These are phyloP conservation scores for Tragelaphus strepsiceros DNA, from an alignment of 2,113 vertebrate genomes.

Conservation along the genomic window DNA sequence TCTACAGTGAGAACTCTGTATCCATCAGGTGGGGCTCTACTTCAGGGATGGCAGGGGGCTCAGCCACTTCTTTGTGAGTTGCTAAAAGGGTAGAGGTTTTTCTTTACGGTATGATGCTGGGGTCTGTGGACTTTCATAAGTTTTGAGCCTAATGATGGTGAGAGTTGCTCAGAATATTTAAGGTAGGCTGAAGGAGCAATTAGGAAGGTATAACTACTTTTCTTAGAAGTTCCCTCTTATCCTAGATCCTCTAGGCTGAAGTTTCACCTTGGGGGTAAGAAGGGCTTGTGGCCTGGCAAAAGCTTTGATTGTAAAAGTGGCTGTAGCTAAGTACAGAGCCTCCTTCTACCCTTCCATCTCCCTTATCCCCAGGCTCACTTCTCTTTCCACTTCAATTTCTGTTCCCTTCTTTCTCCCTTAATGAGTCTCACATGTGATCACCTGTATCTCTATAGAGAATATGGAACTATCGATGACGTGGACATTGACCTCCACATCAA, in stretches of 20 bases:
- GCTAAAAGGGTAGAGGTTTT: background rate
- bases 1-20: slow-evolving; percentile 96
- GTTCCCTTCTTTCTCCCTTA: slow-evolving; percentile 25
- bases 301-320: background rate
- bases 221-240: slow-evolving; percentile 7
- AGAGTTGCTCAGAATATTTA: background rate
- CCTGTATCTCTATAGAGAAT: slow-evolving; percentile 86
- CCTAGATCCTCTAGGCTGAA: background rate
- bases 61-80: background rate
- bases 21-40: slow-evolving; percentile 87
- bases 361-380: background rate
- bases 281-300: background rate
- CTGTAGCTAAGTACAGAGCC: background rate
- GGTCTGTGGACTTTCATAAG: background rate
- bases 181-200: background rate
- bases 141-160: background rate
- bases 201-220: background rate
- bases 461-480: slow-evolving; percentile 97
- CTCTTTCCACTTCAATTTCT: fast-evolving
- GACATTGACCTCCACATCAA: slow-evolving; percentile 99
- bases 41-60: background rate
- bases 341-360: background rate
- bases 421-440: slow-evolving; percentile 39
- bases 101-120: background rate
- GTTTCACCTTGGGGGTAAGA: slow-evolving; percentile 10